Conservation (phyloP, 2,113 vertebrate species). For the Rousettus leschenaultii region DNA sequence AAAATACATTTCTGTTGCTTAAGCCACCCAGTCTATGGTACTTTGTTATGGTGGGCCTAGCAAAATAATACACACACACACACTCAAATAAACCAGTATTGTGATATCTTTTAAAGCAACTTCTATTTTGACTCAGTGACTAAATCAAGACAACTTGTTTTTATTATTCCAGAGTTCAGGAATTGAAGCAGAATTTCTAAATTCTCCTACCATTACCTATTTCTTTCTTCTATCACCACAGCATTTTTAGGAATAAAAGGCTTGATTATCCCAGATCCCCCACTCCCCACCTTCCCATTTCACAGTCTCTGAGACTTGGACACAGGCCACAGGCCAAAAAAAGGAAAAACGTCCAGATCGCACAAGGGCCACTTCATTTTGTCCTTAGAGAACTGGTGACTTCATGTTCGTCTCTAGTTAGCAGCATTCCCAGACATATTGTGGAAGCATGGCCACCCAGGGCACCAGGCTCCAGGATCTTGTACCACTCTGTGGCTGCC, state of each 20-base stretch:
- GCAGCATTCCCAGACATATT: not conserved
- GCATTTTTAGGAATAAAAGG: not conserved
- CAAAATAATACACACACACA: not conserved
- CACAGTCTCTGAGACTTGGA: not conserved
- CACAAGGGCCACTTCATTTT: not conserved
- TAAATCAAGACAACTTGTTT: not conserved
- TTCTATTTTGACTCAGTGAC: slow-evolving; percentile 5
- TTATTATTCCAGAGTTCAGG: not conserved
- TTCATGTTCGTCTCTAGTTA: not conserved
- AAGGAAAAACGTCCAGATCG: not conserved
- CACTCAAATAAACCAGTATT: not conserved
- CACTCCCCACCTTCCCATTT: rapidly evolving
- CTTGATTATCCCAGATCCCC: not conserved
- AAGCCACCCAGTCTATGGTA: not conserved
- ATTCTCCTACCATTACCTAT: not conserved
- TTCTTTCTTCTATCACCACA: not conserved
- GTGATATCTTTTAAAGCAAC: not conserved
- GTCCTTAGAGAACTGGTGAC: not conserved
- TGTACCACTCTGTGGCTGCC: not conserved
- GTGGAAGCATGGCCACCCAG: rapidly evolving
- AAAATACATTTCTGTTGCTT: not conserved
- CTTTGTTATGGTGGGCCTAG: not conserved
- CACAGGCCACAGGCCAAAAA: not conserved
- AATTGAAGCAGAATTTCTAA: not conserved
- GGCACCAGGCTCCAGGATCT: not conserved